Percentiles rank a stretch among this genome's conserved stretches.
Conservation (phyloP, 1,140 invertebrate genomes). For the Drosophila jambulina region DNA sequence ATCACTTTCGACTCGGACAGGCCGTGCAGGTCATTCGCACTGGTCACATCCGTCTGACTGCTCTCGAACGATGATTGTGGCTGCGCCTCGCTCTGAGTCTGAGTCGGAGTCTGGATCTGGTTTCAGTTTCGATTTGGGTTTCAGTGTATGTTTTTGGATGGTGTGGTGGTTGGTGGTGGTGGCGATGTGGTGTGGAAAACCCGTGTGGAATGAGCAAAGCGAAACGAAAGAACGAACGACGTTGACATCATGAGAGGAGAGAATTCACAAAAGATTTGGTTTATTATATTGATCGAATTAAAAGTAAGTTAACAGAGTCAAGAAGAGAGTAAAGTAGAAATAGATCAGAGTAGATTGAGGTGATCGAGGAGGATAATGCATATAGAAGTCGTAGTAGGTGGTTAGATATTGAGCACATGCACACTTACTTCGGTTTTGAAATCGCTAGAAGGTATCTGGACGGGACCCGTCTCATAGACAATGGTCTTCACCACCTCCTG, state of each 20-base stretch:
- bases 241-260: slow-evolving; percentile 80
- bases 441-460: slow-evolving; percentile 62
- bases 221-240: slow-evolving; percentile 70
- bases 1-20: slow-evolving; percentile 83
- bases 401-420: slow-evolving; percentile 84
- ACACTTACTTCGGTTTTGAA: slow-evolving; percentile 85
- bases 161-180: slow-evolving; percentile 36
- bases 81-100: slow-evolving; percentile 28
- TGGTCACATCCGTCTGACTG: slow-evolving; percentile 67
- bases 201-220: slow-evolving; percentile 72
- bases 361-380: slow-evolving; percentile 41
- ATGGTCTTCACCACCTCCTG: slow-evolving; percentile 89
- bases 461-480: slow-evolving; percentile 86
- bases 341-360: slow-evolving; percentile 35
- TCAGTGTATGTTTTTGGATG: slow-evolving; percentile 17
- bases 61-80: slow-evolving; percentile 66
- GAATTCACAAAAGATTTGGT: slow-evolving; percentile 77
- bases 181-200: slow-evolving; percentile 29
- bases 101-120: slow-evolving; percentile 10
- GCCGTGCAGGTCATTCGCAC: slow-evolving; percentile 79
- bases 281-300: slow-evolving; percentile 57
- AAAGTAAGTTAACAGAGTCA: slow-evolving; percentile 61
- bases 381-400: slow-evolving; percentile 45
- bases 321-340: slow-evolving; percentile 32
- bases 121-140: slow-evolving; percentile 7